Conservation (phyloP, 2,888 invertebrate species). For the Hybos culiciformis region DNA sequence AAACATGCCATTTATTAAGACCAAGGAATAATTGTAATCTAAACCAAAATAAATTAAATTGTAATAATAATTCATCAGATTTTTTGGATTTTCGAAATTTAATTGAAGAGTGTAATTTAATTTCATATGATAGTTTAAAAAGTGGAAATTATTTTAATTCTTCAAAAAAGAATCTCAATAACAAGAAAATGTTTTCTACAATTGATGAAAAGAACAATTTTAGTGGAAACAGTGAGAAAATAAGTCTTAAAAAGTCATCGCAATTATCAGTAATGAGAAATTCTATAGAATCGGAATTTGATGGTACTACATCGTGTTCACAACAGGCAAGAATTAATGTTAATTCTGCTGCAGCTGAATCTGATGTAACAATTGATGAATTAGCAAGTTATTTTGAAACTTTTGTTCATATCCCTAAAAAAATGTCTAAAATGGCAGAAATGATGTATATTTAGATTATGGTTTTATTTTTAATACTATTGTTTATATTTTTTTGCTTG, state of each 20-base stretch:
- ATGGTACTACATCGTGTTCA: conserved; percentile 47
- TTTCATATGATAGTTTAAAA: conserved; percentile 5
- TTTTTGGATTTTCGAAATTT: conserved; percentile 24
- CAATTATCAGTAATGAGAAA: conserved; percentile 16
- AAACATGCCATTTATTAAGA: conserved; percentile 18
- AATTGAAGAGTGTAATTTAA: conserved; percentile 23
- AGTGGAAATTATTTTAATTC: neutral
- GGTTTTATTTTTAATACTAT: neutral
- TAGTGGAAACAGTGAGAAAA: neutral
- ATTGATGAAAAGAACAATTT: conserved; percentile 4
- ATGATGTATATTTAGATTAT: conserved; percentile 90
- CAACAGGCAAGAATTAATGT: conserved; percentile 59
- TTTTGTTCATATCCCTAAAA: conserved; percentile 90
- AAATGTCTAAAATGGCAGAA: conserved; percentile 96
- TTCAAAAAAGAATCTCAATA: conserved; percentile 9
- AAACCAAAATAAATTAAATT: neutral
- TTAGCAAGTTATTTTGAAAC: conserved; percentile 92
- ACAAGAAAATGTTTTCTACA: neutral
- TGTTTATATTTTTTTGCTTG: no score
- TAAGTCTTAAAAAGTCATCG: no score
- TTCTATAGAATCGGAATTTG: no score
- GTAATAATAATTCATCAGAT: no score
- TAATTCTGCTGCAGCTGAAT: conserved; percentile 28
- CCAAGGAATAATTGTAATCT: neutral
- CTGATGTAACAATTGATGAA: conserved; percentile 87